Evolutionary conservation across 2,113 vertebrate species (phyloP).

Genomic region (Alethe castanea): DNA sequence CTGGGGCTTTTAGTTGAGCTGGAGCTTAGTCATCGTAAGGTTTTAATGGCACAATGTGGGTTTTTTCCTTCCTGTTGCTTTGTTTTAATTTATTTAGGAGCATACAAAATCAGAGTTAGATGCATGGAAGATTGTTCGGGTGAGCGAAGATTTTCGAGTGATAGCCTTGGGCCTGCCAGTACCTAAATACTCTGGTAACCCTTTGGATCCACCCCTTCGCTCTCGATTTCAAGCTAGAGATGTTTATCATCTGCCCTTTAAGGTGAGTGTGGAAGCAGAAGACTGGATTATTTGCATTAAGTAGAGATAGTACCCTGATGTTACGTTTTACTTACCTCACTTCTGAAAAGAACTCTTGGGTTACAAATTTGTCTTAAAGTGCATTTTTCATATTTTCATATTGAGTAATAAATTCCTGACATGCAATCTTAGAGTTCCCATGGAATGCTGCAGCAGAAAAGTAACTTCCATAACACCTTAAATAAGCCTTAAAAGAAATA

Average conservation of each 20-base stretch:
- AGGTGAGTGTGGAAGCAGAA: constrained; percentile 70
- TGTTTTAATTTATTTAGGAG: constrained; percentile 74
- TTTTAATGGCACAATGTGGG: background rate
- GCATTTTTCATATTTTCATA: background rate
- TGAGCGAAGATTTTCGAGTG: constrained; percentile 96
- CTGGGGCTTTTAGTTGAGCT: background rate
- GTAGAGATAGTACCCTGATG: background rate
- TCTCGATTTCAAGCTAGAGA: constrained; percentile 98
- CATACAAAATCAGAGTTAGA: constrained; percentile 90
- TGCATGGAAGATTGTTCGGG: constrained; percentile 91
- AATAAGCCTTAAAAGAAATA: background rate
- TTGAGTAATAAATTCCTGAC: background rate
- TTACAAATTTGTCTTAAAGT: background rate
- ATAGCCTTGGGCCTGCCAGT: constrained; percentile 95
- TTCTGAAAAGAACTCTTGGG: background rate
- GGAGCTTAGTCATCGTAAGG: background rate
- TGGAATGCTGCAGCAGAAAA: background rate
- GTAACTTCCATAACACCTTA: background rate
- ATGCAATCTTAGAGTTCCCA: background rate
- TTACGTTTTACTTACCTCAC: background rate
- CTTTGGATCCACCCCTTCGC: constrained; percentile 93
- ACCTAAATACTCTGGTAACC: constrained; percentile 91
- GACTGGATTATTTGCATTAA: background rate
- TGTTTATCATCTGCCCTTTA: constrained; percentile 92
- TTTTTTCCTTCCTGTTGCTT: background rate